These are phyloP conservation scores for Drosophila antonietae DNA, from an alignment of 2,888 invertebrate genomes.

Conservation along the genomic window DNA sequence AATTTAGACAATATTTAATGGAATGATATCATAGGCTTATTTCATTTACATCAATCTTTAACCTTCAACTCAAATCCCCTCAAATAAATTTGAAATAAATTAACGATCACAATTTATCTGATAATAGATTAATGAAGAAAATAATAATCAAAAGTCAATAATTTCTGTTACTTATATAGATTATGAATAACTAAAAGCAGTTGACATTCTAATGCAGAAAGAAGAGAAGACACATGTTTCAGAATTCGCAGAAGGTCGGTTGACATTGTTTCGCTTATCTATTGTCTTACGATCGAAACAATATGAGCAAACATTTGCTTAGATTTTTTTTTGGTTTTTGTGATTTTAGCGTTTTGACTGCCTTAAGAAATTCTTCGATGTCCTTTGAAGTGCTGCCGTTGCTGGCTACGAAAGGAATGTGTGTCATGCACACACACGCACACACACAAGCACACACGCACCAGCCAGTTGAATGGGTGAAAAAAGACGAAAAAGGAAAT, in stretches of 20 bases:
- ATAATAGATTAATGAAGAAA: no score
- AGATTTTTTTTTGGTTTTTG: background rate
- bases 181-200: background rate
- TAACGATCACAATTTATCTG: no score
- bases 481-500: conserved; percentile 73
- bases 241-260: conserved; percentile 45
- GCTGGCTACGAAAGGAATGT: conserved; percentile 59
- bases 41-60: no score
- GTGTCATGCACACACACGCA: conserved; percentile 56
- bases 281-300: conserved; percentile 37
- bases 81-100: no score
- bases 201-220: background rate
- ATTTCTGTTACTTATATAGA: background rate
- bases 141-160: background rate
- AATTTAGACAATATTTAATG: no score
- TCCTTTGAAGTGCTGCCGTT: conserved; percentile 75
- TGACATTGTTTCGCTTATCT: conserved; percentile 37
- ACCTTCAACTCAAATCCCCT: no score
- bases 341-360: conserved; percentile 41
- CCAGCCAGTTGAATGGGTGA: conserved; percentile 34
- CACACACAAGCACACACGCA: conserved; percentile 14
- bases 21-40: no score
- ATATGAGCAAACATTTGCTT: conserved; percentile 27
- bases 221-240: conserved; percentile 26
- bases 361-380: conserved; percentile 30